Evolutionary conservation across 2,113 vertebrate genomes (phyloP).

Genomic region (Larimichthys polyactis): DNA sequence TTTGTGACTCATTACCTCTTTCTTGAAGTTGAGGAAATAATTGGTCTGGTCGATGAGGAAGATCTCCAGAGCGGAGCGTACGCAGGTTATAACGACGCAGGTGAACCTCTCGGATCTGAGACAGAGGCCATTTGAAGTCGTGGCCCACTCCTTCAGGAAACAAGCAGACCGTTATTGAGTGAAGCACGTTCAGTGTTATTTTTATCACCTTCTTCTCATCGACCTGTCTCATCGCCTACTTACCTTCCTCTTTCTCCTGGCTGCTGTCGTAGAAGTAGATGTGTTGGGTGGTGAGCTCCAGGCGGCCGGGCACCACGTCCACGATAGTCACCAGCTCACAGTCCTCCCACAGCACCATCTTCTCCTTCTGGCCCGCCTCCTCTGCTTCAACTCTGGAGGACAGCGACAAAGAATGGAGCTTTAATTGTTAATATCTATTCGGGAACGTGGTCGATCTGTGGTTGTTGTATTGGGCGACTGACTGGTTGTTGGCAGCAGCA

Average conservation of each 20-base stretch:
- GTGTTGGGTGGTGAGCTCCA: slow-evolving; percentile 96
- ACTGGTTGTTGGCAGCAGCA: slow-evolving; percentile 80
- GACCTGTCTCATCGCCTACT: slow-evolving; percentile 28
- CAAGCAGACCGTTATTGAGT: not conserved
- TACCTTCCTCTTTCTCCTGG: slow-evolving; percentile 96
- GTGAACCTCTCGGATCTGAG: slow-evolving; percentile 95
- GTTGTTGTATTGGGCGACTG: slow-evolving; percentile 44
- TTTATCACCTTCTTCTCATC: not conserved
- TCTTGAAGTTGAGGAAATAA: slow-evolving; percentile 98
- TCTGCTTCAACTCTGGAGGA: slow-evolving; percentile 89
- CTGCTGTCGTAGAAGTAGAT: slow-evolving; percentile 96
- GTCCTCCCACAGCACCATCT: slow-evolving; percentile 92
- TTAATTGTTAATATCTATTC: not conserved
- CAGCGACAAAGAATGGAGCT: not conserved
- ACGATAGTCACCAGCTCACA: slow-evolving; percentile 95
- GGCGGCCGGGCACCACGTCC: slow-evolving; percentile 92
- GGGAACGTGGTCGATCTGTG: not conserved
- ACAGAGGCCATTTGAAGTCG: slow-evolving; percentile 98
- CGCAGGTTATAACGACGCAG: slow-evolving; percentile 95
- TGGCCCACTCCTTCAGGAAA: slow-evolving; percentile 88
- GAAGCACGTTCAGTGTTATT: not conserved
- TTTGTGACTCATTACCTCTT: slow-evolving; percentile 86
- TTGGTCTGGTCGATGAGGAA: slow-evolving; percentile 98
- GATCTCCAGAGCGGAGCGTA: slow-evolving; percentile 95
- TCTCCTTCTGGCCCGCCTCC: slow-evolving; percentile 94